Percentiles rank a stretch among this genome's conserved stretches.
Evolutionary conservation across 2,797 vertebrate genomes (phyloP).

Genomic region (Euthynnus affinis): DNA sequence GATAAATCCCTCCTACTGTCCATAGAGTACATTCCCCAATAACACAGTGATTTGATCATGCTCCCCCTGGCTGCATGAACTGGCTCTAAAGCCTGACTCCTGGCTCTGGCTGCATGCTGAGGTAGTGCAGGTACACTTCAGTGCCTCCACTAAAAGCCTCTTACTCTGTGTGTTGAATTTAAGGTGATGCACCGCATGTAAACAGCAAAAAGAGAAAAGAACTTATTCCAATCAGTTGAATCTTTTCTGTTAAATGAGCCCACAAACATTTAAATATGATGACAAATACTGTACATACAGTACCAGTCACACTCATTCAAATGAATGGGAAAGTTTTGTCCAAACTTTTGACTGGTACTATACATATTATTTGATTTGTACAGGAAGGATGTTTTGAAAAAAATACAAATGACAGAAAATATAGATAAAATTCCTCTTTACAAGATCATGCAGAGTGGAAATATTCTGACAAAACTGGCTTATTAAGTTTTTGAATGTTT

Average conservation of each 20-base stretch:
- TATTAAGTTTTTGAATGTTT: no score
- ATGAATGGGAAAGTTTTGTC: no score
- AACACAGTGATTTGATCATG: conserved; percentile 55
- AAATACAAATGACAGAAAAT: not conserved
- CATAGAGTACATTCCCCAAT: conserved; percentile 54
- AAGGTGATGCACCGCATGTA: not conserved
- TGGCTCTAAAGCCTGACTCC: conserved; percentile 20
- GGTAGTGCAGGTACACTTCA: conserved; percentile 36
- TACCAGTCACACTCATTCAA: no score
- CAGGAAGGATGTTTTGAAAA: not conserved
- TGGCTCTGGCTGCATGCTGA: conserved; percentile 26
- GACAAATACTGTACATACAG: no score
- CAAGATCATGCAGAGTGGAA: not conserved
- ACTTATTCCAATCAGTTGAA: not conserved
- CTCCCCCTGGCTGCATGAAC: conserved; percentile 21
- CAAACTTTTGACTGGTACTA: no score
- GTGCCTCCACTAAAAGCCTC: conserved; percentile 44
- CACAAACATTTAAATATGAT: not conserved
- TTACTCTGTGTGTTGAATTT: not conserved
- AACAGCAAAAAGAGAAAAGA: not conserved
- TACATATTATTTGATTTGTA: no score
- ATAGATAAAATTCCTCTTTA: not conserved
- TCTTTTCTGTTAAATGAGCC: not conserved
- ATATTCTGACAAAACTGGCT: no score
- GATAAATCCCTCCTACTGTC: conserved; percentile 46